Evolutionary conservation across 2,113 vertebrate species (phyloP), one percentile per base, ranked within the genome.

Genomic region (Vulpes lagopus): DNA sequence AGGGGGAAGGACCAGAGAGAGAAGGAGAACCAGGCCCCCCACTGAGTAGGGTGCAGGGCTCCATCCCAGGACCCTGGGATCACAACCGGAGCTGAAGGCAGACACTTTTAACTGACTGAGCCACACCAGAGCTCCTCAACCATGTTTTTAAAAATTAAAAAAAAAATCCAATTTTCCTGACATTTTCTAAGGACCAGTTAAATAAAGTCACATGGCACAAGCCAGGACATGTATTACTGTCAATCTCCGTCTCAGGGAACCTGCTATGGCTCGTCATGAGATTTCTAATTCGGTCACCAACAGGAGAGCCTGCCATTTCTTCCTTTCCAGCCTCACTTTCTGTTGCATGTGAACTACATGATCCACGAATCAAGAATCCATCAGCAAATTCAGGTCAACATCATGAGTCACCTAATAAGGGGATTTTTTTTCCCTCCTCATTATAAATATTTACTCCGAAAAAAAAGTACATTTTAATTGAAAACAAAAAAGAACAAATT

Each of bases 291-390:
- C n/a, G 11, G 11, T 16, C 10, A 62, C 16, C 95, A 96, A 32
- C 25, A 25, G 2, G 8, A 92, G 25, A 8, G 19, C 35, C 91
- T 80, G 19, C 32, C 30, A 12, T 11, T 85, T 73, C 76, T 10
- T 17, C 7, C 25, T 5, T 91, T 60, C 84, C n/a, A 1, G 0
- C 32, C 11, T 96, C 43, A 53, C 11, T 53, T 83, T 43, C 59
- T 49, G 19, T 19, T 35, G 3, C 14, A 0, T 57, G 5, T 51
- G 71, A 49, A 6, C 2, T 60, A 4, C 2, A 35, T 0, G 7
- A 89, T 30, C 60, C 62, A 53, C 12, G 74, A 94, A 30, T 51
- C 67, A 82, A 57, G 30, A 49, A 20, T 62, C 35, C 16, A 49
- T 86, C 60, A 51, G 59, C 22, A 83, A 60, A 96, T 23, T 43